Base-by-base conservation (phyloP, 2,113 vertebrate genomes). In the Girardinichthys multiradiatus region DNA sequence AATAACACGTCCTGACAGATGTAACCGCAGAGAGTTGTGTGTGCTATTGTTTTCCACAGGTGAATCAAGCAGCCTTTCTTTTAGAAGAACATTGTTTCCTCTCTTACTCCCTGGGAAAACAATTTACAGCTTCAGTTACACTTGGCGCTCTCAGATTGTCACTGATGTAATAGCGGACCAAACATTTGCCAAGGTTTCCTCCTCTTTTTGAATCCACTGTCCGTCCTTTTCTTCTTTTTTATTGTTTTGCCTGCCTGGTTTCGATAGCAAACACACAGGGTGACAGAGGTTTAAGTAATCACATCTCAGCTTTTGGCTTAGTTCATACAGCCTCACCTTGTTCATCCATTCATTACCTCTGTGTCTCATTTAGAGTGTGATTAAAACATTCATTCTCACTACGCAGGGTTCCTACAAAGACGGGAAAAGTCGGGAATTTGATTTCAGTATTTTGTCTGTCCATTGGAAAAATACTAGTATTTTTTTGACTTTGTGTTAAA, bases 81-180 rank as follows among this genome's bases (percentile, higher is more conserved):
- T 88, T 59, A 37, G 51, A 57, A 28, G 78, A 79, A 87, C 84
- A 86, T 68, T 85, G 87, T 90, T 90, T 86, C 84, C 81, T 69
- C 74, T 37, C 12, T 61, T 27, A 21, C 80, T 87, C 84, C 81
- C 90, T 93, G 89, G 83, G 86, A 90, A 87, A 92, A 91, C 86
- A 86, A 86, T 92, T 89, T 89, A 77, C 80, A 67, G 82, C 86
- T 91, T 82, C 54, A 64, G 70, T 90, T 86, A 81, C 84, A 62
- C 77, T 79, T 74, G 68, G 75, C 78, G 59, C 70, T 58, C 57
- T 86, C 64, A 67, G 21, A 68, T 87, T 74, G 54, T 70, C 86
- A 76, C 67, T 92, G 91, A 92, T 88, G 86, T 88, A 81, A 92
- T 90, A 70, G 64, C n/a, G 75, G 80, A 88, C 84, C 45, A 62